Evolutionary conservation across 2,888 invertebrate genomes (phyloP), one percentile per base, ranked within the genome.

Genomic region (Xanthia togata): DNA sequence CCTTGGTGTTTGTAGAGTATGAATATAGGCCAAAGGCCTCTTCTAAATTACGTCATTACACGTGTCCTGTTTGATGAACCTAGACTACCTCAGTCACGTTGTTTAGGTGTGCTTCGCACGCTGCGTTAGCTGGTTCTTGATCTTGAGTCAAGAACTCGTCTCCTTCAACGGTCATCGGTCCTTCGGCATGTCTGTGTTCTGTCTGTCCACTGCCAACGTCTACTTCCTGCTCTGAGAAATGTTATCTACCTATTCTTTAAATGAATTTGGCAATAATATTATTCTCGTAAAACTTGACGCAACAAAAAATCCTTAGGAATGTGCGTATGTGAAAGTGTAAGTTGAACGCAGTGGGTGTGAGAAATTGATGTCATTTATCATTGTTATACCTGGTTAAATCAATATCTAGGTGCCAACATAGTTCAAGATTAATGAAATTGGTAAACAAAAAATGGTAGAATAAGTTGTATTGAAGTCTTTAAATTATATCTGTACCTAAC

Each of bases 271-370:
- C 38, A 77, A 73, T 62, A 53, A 26, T 57, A 81, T 64, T 38
- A 14, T 38, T 60, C 9, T 65, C 35, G 2, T 31, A 20, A 55
- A 41, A 47, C 8, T 50, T 64, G 23, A 76, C 41, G 55, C 41
- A 77, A 77, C 17, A 77, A 79, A 81, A 76, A 62, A 68, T 63
- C 35, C 20, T 78, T 17, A 44, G 62, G 77, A 79, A 79, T 77
- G 55, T 82, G 82, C 63, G 23, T 44, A 69, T 57, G 78, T 59
- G 78, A 79, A 82, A 79, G 79, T 67, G 83, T 70, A 70, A 78
- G 55, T 79, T 67, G 12, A 57, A n/a, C 44, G 9, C 50, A 20
- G 41, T 55, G 35, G 70, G 14, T 44, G 53, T 57, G 50, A 50
- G 60, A 70, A 73, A 84, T 73, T 65, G 60, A 70, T 71, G 55